phyloP scores from a whole-genome alignment of 1,140 invertebrate species.

The Hylyphantes graminicola region DNA sequence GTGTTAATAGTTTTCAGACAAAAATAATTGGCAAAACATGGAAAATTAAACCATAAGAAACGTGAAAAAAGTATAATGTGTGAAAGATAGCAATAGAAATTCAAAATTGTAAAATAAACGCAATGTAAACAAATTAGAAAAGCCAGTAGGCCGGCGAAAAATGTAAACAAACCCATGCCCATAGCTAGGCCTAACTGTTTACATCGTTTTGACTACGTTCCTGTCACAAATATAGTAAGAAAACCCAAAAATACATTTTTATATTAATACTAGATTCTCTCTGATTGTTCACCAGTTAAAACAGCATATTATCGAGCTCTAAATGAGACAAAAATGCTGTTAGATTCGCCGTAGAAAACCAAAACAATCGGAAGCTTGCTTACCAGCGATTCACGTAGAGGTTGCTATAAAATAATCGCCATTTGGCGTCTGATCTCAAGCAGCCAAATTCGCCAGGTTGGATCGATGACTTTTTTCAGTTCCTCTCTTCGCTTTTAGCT shows the following conservation, averaged over 20 bases:
- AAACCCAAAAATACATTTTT: neutral
- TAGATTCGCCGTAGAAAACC: neutral
- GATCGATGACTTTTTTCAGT: no score
- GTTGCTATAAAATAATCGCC: constrained; percentile 22
- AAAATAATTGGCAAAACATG: no score
- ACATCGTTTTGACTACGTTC: constrained; percentile 7
- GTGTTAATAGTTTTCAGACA: no score
- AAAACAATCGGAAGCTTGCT: constrained; percentile 47
- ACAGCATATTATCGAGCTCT: no score
- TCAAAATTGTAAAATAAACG: neutral
- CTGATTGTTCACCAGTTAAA: no score
- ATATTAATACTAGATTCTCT: no score
- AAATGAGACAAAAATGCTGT: neutral
- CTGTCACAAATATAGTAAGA: neutral
- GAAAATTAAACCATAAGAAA: no score
- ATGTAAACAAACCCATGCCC: constrained; percentile 39
- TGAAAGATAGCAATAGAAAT: neutral
- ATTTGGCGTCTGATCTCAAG: neutral
- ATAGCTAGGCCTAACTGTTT: constrained; percentile 34
- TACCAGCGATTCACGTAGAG: constrained; percentile 33
- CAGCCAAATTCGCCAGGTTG: constrained; percentile 24
- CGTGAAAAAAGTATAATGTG: no score
- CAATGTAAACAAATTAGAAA: neutral
- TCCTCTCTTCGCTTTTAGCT: no score
- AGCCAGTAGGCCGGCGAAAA: neutral